Percentiles rank a stretch among this genome's conserved stretches.
phyloP scores from a whole-genome alignment of 1,140 invertebrate genomes.

The Thaumatotibia leucotreta region DNA sequence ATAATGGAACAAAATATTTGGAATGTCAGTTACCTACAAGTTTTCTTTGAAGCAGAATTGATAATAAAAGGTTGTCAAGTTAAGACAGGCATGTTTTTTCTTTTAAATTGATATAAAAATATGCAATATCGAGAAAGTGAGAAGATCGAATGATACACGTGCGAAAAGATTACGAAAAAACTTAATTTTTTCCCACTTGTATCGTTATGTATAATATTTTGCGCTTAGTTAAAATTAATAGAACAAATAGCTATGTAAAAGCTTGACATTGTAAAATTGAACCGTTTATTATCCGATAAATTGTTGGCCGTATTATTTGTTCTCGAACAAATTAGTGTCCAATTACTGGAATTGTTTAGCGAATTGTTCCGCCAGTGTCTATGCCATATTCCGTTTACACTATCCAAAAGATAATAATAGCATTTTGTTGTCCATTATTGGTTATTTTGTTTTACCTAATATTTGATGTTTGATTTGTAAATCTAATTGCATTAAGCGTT shows the following conservation, averaged over 20 bases:
- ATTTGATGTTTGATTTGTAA: no score
- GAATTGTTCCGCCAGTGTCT: neutral
- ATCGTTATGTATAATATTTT: no score
- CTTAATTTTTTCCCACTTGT: no score
- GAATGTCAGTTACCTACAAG: neutral
- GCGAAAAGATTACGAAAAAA: no score
- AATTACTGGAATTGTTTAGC: neutral
- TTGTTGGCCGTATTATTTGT: constrained; percentile 1
- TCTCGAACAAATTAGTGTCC: neutral
- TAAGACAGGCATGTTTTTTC: neutral
- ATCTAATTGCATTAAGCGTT: no score
- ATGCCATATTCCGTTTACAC: constrained; percentile 7
- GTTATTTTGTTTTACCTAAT: neutral
- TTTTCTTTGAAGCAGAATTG: neutral
- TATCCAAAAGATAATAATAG: neutral
- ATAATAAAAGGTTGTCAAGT: neutral
- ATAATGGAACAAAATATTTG: neutral
- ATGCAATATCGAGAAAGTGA: no score
- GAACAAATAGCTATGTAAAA: neutral
- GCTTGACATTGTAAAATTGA: neutral
- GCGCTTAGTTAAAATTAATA: no score
- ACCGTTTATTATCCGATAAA: neutral
- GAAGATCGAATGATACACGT: no score
- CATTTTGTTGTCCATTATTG: neutral
- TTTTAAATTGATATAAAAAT: neutral